A percentile compares a stretch with the other conserved stretches of the same genome.
Conservation (phyloP, 35 echinoderm and acorn worm genomes). For the Ophioderma brevispina region DNA sequence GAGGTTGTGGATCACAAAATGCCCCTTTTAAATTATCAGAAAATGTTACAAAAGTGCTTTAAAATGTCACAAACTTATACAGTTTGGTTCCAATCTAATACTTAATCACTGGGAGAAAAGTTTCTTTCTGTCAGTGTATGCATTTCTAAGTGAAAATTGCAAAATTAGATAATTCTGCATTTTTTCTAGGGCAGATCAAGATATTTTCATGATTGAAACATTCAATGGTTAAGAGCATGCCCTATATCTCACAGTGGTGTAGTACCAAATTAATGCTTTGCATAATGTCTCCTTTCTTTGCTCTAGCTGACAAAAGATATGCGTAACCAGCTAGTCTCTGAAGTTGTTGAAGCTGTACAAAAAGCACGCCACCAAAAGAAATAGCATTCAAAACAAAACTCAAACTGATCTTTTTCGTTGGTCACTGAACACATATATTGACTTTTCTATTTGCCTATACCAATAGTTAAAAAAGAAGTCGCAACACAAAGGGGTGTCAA, state of each 20-base stretch:
- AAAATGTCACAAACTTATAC: too few relatives aligned
- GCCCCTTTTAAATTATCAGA: too few relatives aligned
- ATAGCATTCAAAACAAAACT: background rate
- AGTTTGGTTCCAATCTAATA: too few relatives aligned
- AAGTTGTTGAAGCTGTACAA: slow-evolving; percentile 42
- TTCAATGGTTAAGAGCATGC: too few relatives aligned
- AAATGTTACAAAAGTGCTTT: too few relatives aligned
- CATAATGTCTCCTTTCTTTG: background rate
- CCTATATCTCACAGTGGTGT: too few relatives aligned
- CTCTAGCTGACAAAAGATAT: slow-evolving; percentile 46
- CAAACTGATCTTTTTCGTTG: background rate
- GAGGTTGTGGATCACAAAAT: too few relatives aligned
- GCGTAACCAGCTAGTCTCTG: slow-evolving; percentile 30
- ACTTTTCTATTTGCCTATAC: slow-evolving; percentile 5
- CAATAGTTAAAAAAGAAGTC: slow-evolving; percentile 6
- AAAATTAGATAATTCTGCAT: background rate
- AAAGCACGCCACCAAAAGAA: background rate
- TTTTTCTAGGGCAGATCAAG: too few relatives aligned
- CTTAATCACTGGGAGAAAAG: too few relatives aligned
- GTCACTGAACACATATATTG: background rate
- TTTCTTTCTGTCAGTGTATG: too few relatives aligned
- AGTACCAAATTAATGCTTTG: too few relatives aligned
- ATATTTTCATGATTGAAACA: too few relatives aligned
- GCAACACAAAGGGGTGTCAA: background rate
- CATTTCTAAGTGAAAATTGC: background rate